Evolutionary conservation across 2,113 vertebrate genomes (phyloP), one percentile per base, ranked within the genome.

Genomic region (Campylomormyrus numenius): DNA sequence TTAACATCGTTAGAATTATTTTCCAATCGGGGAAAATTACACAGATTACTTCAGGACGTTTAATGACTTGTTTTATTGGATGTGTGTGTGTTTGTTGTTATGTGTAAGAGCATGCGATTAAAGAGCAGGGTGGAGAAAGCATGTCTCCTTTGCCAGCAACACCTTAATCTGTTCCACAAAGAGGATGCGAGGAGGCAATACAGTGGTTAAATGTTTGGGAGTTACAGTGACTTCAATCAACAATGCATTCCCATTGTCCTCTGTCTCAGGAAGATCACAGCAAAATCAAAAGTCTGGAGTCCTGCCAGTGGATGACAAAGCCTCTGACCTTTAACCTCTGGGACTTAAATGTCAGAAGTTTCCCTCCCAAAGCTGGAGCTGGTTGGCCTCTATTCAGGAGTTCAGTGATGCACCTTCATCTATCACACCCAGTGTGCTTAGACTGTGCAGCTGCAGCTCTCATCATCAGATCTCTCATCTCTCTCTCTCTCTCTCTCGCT

Each of bases 321-420:
- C 91, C 92, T 91, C 92, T 94, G 93, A 90, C 89, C 93, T 94
- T 93, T 93, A 93, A 93, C 93, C 94, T 91, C 91, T 90, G 89
- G 91, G 89, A 45, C 91, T 93, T 93, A 94, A 94, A 92, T 90
- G 92, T 89, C 90, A 92, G 87, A 91, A 92, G 93, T 89, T 42
- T 70, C 92, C 87, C 50, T 42, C 42, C 53, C 46, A 91, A 87
- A 62, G 91, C 90, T 92, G 89, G 77, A 31, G 83, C 87, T 90
- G 80, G 85, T 89, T 90, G 89, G 62, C 87, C 70, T 42, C 66
- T 85, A 62, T 89, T 90, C 83, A 90, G 80, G 80, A 53, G 77
- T 90, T 85, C 35, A 53, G 90, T 74, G 77, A 88, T 89, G 77
- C 53, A 24, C 66, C 31, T 77, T 84, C 88, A 83, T 91, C 87